Base-by-base conservation (phyloP, 2,888 invertebrate genomes). In the Troilus luridus region DNA sequence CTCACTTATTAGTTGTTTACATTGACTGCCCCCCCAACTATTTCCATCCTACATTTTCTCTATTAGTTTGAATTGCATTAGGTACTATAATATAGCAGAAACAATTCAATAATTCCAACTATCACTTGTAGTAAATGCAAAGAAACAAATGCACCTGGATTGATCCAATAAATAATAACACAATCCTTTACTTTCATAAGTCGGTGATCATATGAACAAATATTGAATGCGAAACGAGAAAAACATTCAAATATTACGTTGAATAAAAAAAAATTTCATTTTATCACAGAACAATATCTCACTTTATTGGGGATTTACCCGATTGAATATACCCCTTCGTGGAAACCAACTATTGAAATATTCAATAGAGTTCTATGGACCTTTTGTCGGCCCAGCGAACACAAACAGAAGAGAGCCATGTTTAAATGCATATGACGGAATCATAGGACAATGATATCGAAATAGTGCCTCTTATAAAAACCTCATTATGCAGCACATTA, bases 401-500 rank as follows among this genome's bases (percentile, higher is more conserved):
- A 77, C 72, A 77, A 77, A 77, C 72, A 77, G 72, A 77, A 77
- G 72, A 77, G 19, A 41, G 72, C 27, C 19, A 77, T 77, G 72
- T 77, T 77, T 77, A 77, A 77, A 77, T 77, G 27, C 72, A 77
- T 77, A 77, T 77, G 27, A 77, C 41, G 72, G 72, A 77, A 77
- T 77, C 72, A 77, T 77, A 77, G 72, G 72, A 77, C 72, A 77
- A 77, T 77, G 72, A 77, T 77, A 41, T 41, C 72, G 17, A 77
- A 77, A 77, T 77, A 77, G 72, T 77, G 27, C 27, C 1, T 10
- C 72, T 77, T 77, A 77, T 77, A 77, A 77, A 77, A 77, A 77
- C 72, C 72, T 77, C 72, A 77, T 77, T 77, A 77, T 77, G 41
- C 72, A 41, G 72, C 72, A 77, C 72, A 77, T 77, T 77, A 77